phyloP scores from a whole-genome alignment of 2,888 invertebrate genomes.

The Parasteatoda lunata region DNA sequence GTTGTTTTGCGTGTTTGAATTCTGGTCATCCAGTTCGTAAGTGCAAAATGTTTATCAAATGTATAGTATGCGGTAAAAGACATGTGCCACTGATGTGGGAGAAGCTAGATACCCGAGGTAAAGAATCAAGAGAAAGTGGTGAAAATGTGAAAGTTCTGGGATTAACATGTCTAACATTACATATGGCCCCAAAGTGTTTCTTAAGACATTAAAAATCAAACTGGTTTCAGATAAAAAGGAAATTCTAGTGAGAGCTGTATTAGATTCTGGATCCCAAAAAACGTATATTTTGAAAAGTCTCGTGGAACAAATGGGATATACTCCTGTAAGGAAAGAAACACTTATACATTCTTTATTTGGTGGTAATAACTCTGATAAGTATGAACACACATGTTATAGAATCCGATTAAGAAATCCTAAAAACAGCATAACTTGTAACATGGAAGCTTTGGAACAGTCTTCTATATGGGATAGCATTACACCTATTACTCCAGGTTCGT shows the following conservation, averaged over 20 bases:
- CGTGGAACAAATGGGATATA: neutral
- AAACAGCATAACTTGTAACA: neutral
- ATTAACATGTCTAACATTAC: no score
- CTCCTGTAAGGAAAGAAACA: neutral
- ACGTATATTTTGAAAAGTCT: neutral
- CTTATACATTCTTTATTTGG: neutral
- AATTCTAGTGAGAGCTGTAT: neutral
- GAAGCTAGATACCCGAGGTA: no score
- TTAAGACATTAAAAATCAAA: neutral
- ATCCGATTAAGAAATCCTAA: neutral
- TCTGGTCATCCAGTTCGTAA: no score
- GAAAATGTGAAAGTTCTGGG: no score
- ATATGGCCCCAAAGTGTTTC: neutral
- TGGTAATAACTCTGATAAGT: neutral
- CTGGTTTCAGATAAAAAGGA: neutral
- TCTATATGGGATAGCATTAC: no score
- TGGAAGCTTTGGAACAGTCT: conserved; percentile 5
- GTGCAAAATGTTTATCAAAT: no score
- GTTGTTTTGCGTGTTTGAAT: no score
- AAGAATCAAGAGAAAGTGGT: no score
- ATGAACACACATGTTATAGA: neutral
- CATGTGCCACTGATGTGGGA: no score
- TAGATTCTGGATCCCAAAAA: neutral
- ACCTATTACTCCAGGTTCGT: neutral
- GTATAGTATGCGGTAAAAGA: no score